Base-by-base conservation (phyloP, 2,888 invertebrate species). In the Scaptomyza cyrtandrae region DNA sequence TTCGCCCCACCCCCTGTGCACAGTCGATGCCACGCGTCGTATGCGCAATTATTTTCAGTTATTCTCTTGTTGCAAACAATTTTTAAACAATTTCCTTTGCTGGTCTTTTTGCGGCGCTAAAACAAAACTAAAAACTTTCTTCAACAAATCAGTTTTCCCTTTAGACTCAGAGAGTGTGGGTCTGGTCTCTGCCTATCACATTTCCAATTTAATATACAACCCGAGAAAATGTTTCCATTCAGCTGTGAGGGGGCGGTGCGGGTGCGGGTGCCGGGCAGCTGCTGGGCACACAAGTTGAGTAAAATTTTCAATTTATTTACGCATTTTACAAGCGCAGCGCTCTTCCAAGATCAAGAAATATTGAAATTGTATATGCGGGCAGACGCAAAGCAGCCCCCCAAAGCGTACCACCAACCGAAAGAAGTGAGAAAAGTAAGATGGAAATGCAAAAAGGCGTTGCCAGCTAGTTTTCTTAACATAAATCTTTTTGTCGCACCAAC, bases 251-350 rank as follows among this genome's bases (percentile, higher is more conserved):
- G 56, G n/a, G 0, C 1, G 37, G 37, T 3, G 37, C n/a, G 37
- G 37, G 19, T 19, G 7, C 14, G 4, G 35, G 13, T 3, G 13
- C 13, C 13, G 0, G 2, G 3, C 24, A 24, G 24, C 24, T 24
- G 24, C 24, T 1, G 24, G 3, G 24, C 13, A 11, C 5, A 7
- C 78, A 66, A 80, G 81, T 80, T 70, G 81, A 78, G 66, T 71
- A 85, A 79, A 74, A 87, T 76, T 82, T 87, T 88, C 80, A 88
- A 88, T 86, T 84, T 84, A 63, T 49, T 53, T 62, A 35, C 49
- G 52, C 48, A 14, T 63, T 59, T 58, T 56, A 11, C 43, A 44
- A 39, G 27, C 13, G 49, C 49, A 13, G 13, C 33, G 13, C 48
- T 41, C 31, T 45, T 39, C 52, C 46, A 45, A 71, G 74, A 77